Conservation (phyloP, 2,797 vertebrate species). For the Bryconaethiops microstoma region DNA sequence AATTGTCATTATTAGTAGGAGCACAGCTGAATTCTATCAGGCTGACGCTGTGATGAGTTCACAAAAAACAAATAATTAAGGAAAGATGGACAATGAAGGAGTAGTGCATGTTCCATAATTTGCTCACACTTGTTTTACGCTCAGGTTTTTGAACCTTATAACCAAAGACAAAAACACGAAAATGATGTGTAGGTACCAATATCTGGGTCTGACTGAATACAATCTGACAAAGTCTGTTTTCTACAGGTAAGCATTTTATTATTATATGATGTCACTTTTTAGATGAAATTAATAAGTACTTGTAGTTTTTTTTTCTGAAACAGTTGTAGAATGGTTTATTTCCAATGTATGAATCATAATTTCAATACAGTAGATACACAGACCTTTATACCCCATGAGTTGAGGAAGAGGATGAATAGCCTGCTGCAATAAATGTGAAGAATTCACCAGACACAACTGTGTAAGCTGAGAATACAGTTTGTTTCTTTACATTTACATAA, state of each 20-base stretch:
- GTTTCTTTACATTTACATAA: too few species aligned
- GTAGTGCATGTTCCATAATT: too few species aligned
- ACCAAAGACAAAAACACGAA: too few species aligned
- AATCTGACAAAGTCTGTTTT: not conserved
- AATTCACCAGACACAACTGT: conserved; percentile 1
- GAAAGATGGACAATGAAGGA: too few species aligned
- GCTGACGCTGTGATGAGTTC: conserved; percentile 28
- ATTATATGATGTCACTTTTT: too few species aligned
- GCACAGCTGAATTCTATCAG: conserved; percentile 34
- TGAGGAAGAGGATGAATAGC: not conserved
- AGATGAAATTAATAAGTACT: too few species aligned
- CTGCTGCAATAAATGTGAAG: not conserved
- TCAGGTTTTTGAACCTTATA: too few species aligned
- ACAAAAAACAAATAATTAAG: not conserved
- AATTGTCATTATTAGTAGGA: conserved; percentile 39
- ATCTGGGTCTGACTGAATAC: too few species aligned
- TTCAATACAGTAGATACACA: conserved; percentile 23
- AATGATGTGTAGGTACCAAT: too few species aligned
- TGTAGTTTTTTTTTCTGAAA: not conserved
- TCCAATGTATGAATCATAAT: too few species aligned
- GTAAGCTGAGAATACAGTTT: too few species aligned
- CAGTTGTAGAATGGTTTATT: not conserved
- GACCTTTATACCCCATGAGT: conserved; percentile 5
- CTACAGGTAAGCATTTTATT: conserved; percentile 12
- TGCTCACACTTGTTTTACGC: too few species aligned